Conservation (phyloP, 2,113 vertebrate species). For the Cavia aperea region DNA sequence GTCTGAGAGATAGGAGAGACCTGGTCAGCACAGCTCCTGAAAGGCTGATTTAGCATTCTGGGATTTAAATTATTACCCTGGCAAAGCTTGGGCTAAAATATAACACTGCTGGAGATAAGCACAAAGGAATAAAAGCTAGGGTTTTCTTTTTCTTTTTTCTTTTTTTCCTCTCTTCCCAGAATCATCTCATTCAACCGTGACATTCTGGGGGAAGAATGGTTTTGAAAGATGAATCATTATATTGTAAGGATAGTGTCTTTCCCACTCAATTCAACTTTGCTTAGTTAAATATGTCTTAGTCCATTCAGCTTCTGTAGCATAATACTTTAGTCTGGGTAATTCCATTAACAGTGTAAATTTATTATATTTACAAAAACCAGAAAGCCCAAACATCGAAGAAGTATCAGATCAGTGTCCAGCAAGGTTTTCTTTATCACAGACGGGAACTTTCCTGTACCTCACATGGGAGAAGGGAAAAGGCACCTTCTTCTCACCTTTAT, state of each 20-base stretch:
- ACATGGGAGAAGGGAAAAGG: not conserved
- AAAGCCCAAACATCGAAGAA: not conserved
- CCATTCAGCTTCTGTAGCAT: not conserved
- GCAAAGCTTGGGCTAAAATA: not conserved
- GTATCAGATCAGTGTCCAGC: not conserved
- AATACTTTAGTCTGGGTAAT: no score
- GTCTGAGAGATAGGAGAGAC: no score
- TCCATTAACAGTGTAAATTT: not conserved
- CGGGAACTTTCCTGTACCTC: not conserved
- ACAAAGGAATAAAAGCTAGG: not conserved
- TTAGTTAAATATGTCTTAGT: not conserved
- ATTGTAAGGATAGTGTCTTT: not conserved
- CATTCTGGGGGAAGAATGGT: not conserved
- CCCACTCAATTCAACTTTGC: not conserved
- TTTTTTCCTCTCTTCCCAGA: not conserved
- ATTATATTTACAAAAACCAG: not conserved
- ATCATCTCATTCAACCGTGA: not conserved
- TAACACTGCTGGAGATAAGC: not conserved
- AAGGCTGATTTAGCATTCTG: not conserved
- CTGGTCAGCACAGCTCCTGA: not conserved
- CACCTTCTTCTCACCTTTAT: fast-evolving
- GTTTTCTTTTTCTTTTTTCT: not conserved
- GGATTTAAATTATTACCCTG: not conserved
- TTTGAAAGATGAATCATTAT: not conserved
- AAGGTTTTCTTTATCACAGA: not conserved